Percentiles rank a stretch among this genome's conserved stretches.
Evolutionary conservation across 2,888 invertebrate genomes (phyloP).

Genomic region (Calameuta filiformis): DNA sequence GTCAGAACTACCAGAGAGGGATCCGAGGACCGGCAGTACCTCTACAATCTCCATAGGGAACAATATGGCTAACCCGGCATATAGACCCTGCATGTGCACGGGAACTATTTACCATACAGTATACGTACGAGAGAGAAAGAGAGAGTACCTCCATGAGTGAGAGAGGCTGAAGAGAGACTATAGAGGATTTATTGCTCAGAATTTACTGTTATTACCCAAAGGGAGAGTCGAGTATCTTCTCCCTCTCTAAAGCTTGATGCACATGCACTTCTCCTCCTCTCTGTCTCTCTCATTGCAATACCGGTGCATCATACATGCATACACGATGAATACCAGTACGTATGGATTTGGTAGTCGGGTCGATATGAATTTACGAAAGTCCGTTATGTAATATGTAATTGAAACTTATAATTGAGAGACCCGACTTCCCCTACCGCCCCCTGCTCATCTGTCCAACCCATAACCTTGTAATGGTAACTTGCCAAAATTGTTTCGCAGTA

Average conservation of each 20-base stretch:
- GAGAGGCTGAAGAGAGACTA: conserved; percentile 31
- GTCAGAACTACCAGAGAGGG: no score
- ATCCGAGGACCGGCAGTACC: no score
- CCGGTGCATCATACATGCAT: neutral
- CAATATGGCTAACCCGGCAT: conserved; percentile 30
- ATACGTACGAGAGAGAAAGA: conserved; percentile 7
- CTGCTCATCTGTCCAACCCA: no score
- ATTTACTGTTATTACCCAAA: conserved; percentile 64
- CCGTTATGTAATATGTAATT: no score
- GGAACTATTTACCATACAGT: conserved; percentile 49
- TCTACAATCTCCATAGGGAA: no score
- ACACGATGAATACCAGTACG: neutral
- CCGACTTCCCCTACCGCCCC: no score
- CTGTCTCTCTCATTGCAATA: neutral
- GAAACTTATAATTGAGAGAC: no score
- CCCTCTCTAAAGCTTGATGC: conserved; percentile 15
- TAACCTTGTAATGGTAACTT: no score
- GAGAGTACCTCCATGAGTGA: conserved; percentile 7
- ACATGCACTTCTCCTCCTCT: conserved; percentile 29
- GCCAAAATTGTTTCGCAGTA: no score
- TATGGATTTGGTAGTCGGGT: neutral
- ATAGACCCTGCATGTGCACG: conserved; percentile 36
- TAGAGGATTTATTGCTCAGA: conserved; percentile 60
- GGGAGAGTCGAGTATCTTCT: conserved; percentile 28
- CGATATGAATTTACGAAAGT: neutral